Evolutionary conservation across 2,113 vertebrate species (phyloP), one percentile per base, ranked within the genome.

Genomic region (Symphodus melops): DNA sequence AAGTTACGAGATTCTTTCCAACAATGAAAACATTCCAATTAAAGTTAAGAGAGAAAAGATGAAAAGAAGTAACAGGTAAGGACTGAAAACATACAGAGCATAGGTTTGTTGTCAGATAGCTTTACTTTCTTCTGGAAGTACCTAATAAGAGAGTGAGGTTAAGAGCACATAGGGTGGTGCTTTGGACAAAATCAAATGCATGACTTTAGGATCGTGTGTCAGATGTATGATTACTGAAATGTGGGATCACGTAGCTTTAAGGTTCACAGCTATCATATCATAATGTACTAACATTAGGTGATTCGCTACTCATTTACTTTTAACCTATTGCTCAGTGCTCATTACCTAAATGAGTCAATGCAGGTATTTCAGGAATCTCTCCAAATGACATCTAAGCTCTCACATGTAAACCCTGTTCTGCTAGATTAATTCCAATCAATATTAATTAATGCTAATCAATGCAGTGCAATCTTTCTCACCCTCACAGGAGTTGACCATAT

Each of bases 401-500:
- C 70, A 63, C 54, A 75, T 68, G 72, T 77, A 64, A 71, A 59
- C 68, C 63, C 69, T 55, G 73, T 86, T 90, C 79, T 51, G 53
- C 88, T 70, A 80, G 81, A 94, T 93, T 92, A 85, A 90, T 88
- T 82, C 60, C 41, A 82, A 88, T 94, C 93, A 86, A 92, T 93
- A 87, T 88, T 90, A 89, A 91, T 93, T 92, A 90, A 88, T 88
- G 79, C 51, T 72, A 80, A 90, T 93, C 90, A 70, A 91, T 91
- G 81, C 70, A 42, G 41, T 70, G 73, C 66, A 84, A 85, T 80
- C 73, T 72, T 83, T 69, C 49, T 37, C 60, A 21, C 54, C 79
- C 77, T 68, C 56, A 49, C 73, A 79, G 79, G 72, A 86, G 57
- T 62, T 33, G 62, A 77, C 61, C 68, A 74, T 82, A 81, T 72